phyloP scores from a whole-genome alignment of 2,888 invertebrate genomes.

The Myopa tessellatipennis region DNA sequence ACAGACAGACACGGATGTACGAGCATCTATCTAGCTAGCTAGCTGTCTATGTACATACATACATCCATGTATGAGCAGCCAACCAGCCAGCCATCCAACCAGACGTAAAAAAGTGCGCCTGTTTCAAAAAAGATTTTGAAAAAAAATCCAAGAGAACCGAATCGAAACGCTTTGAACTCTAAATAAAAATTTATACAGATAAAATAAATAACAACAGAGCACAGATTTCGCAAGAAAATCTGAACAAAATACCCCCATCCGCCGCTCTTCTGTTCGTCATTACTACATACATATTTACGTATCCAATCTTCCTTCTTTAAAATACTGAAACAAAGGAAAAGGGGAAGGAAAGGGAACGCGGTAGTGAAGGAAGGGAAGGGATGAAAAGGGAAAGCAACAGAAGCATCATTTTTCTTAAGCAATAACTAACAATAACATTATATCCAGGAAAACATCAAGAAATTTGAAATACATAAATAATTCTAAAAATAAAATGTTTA shows the following conservation, averaged over 20 bases:
- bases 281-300: background rate
- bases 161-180: slow-evolving; percentile 38
- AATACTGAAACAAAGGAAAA: slow-evolving; percentile 12
- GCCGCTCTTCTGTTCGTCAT: background rate
- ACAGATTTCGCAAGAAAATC: slow-evolving; percentile 29
- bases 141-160: slow-evolving; percentile 11
- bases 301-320: background rate
- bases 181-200: slow-evolving; percentile 12
- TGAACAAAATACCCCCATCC: background rate
- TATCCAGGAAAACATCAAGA: slow-evolving; percentile 37
- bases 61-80: too few relatives aligned
- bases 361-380: background rate
- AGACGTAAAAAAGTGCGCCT: slow-evolving; percentile 12
- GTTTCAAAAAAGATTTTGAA: slow-evolving; percentile 21
- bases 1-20: slow-evolving; percentile 1
- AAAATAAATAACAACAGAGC: slow-evolving; percentile 13
- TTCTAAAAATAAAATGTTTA: slow-evolving; percentile 35
- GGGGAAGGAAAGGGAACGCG: background rate
- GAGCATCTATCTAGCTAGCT: background rate
- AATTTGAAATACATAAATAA: slow-evolving; percentile 36
- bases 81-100: background rate
- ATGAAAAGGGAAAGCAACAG: background rate
- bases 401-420: slow-evolving; percentile 15
- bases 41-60: too few relatives aligned
- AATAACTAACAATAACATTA: slow-evolving; percentile 11